Conservation (phyloP, 2,888 invertebrate genomes). For the Ischnus inquisitorius region DNA sequence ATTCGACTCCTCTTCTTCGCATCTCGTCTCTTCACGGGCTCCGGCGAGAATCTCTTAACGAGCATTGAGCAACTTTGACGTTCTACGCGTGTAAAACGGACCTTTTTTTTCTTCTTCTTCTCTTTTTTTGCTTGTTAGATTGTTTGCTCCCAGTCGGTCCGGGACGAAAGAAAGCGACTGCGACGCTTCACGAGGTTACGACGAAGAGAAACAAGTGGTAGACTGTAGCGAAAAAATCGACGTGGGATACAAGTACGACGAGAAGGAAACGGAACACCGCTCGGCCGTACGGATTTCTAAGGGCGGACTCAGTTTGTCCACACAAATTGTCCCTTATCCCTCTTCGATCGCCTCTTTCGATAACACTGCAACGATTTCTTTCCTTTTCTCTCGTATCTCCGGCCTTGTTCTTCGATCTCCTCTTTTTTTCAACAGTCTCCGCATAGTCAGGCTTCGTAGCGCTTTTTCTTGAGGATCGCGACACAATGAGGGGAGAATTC, state of each 20-base stretch:
- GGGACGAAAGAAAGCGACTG: constrained; percentile 22
- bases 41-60: constrained; percentile 76
- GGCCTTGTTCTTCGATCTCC: too few relatives aligned
- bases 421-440: too few relatives aligned
- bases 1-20: constrained; percentile 45
- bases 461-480: too few relatives aligned
- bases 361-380: constrained; percentile 17
- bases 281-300: background rate
- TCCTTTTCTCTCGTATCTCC: background rate
- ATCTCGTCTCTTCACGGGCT: constrained; percentile 57
- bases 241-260: constrained; percentile 2
- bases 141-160: constrained; percentile 76
- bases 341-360: constrained; percentile 16
- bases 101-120: background rate
- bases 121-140: constrained; percentile 79
- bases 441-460: too few relatives aligned
- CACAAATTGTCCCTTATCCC: background rate
- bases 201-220: constrained; percentile 9
- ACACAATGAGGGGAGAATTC: too few relatives aligned
- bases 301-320: background rate
- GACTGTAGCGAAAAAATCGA: constrained; percentile 11
- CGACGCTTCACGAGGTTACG: background rate
- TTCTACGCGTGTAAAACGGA: constrained; percentile 73
- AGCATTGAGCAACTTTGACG: constrained; percentile 77
- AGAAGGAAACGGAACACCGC: background rate